A percentile compares a stretch with the other conserved stretches of the same genome.
phyloP scores from a whole-genome alignment of 1,140 invertebrate genomes.

The Eumeta japonica region DNA sequence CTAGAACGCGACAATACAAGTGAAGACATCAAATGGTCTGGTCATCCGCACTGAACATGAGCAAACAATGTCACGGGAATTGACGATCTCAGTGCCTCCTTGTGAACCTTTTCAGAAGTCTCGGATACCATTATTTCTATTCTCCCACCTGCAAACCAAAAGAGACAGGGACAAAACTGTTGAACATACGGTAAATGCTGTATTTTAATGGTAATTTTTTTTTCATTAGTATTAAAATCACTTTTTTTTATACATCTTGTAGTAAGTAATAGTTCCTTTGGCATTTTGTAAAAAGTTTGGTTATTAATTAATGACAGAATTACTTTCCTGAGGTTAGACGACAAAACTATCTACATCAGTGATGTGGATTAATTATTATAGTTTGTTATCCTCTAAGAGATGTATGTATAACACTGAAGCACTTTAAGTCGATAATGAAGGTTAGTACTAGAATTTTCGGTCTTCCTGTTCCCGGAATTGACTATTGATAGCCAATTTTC shows the following conservation, averaged over 20 bases:
- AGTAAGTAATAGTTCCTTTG: background rate
- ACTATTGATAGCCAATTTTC: too few relatives aligned
- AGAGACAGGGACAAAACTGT: constrained; percentile 63
- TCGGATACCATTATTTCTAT: constrained; percentile 63
- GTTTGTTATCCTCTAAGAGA: too few relatives aligned
- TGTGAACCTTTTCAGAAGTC: constrained; percentile 70
- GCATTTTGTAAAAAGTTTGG: constrained; percentile 2
- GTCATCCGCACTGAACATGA: constrained; percentile 34
- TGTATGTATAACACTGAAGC: too few relatives aligned
- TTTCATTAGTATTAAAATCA: too few relatives aligned
- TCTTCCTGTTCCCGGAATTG: too few relatives aligned
- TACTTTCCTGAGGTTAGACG: too few relatives aligned
- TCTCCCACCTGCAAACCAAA: constrained; percentile 71
- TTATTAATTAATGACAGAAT: constrained; percentile 3
- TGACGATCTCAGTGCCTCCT: constrained; percentile 63
- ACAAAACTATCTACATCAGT: too few relatives aligned
- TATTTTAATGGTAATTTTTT: too few relatives aligned
- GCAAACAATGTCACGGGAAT: constrained; percentile 53
- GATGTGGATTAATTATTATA: too few relatives aligned
- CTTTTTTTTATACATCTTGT: constrained; percentile 3
- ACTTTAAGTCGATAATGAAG: too few relatives aligned
- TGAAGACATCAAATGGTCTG: constrained; percentile 56
- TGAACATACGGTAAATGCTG: constrained; percentile 71
- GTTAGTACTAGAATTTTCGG: too few relatives aligned
- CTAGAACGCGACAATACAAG: constrained; percentile 49